Percentiles rank a stretch among this genome's conserved stretches.
Conservation (phyloP, 2,797 vertebrate species). For the Jordanella pulchra region DNA sequence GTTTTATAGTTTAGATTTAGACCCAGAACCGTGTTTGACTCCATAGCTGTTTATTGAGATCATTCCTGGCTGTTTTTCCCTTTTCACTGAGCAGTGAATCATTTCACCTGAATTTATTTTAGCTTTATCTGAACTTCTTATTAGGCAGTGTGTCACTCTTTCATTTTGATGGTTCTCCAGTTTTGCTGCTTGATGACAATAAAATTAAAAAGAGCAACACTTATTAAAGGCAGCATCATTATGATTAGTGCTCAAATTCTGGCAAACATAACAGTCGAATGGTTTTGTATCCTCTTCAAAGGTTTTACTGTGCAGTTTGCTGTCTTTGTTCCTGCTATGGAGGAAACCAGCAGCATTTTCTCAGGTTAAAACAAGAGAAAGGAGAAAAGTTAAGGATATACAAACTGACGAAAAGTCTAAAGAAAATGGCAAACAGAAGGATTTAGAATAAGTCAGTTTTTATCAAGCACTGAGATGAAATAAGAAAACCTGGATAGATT, state of each 20-base stretch:
- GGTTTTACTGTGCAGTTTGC: not conserved
- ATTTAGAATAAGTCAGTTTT: not conserved
- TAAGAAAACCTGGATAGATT: too few relatives aligned
- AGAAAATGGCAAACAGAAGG: not conserved
- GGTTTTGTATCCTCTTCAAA: not conserved
- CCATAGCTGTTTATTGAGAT: not conserved
- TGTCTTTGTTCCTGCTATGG: not conserved
- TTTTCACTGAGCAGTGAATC: not conserved
- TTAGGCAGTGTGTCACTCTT: constrained; percentile 65
- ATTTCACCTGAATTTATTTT: constrained; percentile 27
- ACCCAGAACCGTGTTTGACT: constrained; percentile 45
- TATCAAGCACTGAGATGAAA: not conserved
- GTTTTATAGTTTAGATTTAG: constrained; percentile 52
- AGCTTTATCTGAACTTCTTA: constrained; percentile 62
- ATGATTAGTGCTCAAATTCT: not conserved
- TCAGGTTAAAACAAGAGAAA: not conserved
- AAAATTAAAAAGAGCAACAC: not conserved
- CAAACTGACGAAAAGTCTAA: not conserved
- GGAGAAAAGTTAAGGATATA: not conserved
- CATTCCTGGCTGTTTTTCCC: not conserved
- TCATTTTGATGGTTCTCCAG: constrained; percentile 12
- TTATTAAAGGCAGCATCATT: not conserved
- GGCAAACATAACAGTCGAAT: not conserved
- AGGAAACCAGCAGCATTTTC: not conserved
- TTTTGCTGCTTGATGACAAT: not conserved